A percentile compares a stretch with the other conserved stretches of the same genome.
These are phyloP conservation scores for Maniola hyperantus DNA, from an alignment of 2,888 invertebrate species.

Conservation along the genomic window DNA sequence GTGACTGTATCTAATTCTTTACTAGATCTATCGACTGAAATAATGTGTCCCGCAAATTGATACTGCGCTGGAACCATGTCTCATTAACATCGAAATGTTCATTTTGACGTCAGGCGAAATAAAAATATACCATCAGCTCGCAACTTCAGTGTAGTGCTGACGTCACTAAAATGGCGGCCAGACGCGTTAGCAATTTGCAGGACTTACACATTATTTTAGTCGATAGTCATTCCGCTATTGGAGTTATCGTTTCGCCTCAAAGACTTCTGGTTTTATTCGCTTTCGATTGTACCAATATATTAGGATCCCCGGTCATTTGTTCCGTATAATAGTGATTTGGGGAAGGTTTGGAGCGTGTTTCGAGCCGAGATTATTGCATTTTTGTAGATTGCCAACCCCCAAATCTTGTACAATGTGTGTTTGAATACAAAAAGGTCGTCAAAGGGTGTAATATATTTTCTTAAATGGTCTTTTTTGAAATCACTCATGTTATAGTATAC, in stretches of 20 bases:
- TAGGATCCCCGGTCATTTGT: conserved; percentile 45
- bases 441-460: conserved; percentile 3
- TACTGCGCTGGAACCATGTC: too few relatives aligned
- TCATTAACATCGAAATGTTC: too few relatives aligned
- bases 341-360: conserved; percentile 25
- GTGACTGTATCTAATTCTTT: too few relatives aligned
- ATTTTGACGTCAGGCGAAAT: too few relatives aligned
- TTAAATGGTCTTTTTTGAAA: neutral
- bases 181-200: too few relatives aligned
- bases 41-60: too few relatives aligned
- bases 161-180: too few relatives aligned
- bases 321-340: conserved; percentile 36
- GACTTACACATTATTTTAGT: too few relatives aligned
- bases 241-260: conserved; percentile 41
- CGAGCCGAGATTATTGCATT: conserved; percentile 20
- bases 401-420: conserved; percentile 6
- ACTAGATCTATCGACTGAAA: too few relatives aligned
- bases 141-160: too few relatives aligned
- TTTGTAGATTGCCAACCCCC: conserved; percentile 21
- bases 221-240: conserved; percentile 52
- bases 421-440: conserved; percentile 8
- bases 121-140: too few relatives aligned
- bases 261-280: conserved; percentile 44
- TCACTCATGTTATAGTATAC: neutral
- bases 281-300: conserved; percentile 50